A percentile compares a stretch with the other conserved stretches of the same genome.
Evolutionary conservation across 1,140 invertebrate genomes (phyloP).

Genomic region (Drosophila fuyamai): DNA sequence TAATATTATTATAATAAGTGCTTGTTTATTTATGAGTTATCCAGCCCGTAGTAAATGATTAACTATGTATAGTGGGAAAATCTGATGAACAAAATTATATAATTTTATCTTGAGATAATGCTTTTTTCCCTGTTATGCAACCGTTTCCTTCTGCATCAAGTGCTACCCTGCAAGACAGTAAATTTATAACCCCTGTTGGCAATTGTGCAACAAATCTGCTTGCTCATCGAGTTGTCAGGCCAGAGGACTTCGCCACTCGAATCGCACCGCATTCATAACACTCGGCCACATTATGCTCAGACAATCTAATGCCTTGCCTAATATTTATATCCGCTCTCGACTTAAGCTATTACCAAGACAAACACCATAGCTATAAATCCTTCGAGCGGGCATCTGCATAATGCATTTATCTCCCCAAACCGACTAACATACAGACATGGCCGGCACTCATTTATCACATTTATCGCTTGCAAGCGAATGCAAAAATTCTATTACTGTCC

Average conservation of each 20-base stretch:
- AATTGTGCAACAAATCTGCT: conserved; percentile 31
- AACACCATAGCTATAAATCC: conserved; percentile 70
- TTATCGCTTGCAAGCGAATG: conserved; percentile 75
- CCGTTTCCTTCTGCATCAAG: neutral
- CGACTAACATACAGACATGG: conserved; percentile 41
- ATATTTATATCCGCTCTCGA: conserved; percentile 73
- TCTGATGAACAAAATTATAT: neutral
- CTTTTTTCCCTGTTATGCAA: conserved; percentile 16
- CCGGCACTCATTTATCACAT: conserved; percentile 76
- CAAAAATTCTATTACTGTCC: conserved; percentile 75
- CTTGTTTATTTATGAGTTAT: no score
- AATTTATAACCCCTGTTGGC: conserved; percentile 34
- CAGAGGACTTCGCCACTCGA: conserved; percentile 17
- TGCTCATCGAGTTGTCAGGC: conserved; percentile 42
- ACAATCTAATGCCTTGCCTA: conserved; percentile 65
- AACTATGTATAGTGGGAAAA: no score
- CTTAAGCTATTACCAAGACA: conserved; percentile 74
- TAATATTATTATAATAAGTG: no score
- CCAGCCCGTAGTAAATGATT: no score
- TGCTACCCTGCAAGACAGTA: conserved; percentile 6
- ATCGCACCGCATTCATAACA: conserved; percentile 32
- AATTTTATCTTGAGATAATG: conserved; percentile 9
- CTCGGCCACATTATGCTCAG: conserved; percentile 42
- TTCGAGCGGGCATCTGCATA: conserved; percentile 58
- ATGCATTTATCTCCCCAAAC: conserved; percentile 51